Percentiles rank a stretch among this genome's conserved stretches.
phyloP scores from a whole-genome alignment of 2,888 invertebrate species.

The Drosophila robusta region DNA sequence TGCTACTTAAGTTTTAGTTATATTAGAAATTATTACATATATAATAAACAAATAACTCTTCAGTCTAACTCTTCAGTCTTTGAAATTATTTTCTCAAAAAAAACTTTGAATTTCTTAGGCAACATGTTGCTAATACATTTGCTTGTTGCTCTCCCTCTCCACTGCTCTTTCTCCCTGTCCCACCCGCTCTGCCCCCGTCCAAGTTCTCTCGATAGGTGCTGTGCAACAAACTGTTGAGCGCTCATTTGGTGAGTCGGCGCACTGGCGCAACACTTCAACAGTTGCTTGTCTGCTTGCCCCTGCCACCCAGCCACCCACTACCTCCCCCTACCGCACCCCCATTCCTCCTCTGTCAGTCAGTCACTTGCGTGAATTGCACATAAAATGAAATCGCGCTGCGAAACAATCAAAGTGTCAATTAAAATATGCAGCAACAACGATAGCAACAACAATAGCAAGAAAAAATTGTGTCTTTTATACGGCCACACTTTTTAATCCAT shows the following conservation, averaged over 20 bases:
- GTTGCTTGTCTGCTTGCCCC: constrained; percentile 52
- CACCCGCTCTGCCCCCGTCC: no score
- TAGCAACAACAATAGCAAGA: not conserved
- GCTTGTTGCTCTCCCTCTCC: not conserved
- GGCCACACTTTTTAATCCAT: constrained; percentile 15
- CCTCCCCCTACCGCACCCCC: no score
- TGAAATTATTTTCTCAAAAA: no score
- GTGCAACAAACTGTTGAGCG: constrained; percentile 77
- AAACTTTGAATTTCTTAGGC: not conserved
- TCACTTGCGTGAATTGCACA: constrained; percentile 57
- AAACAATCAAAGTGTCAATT: constrained; percentile 78
- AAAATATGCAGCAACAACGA: constrained; percentile 50
- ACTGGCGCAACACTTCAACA: constrained; percentile 59
- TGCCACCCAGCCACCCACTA: not conserved
- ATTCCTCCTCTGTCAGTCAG: constrained; percentile 1
- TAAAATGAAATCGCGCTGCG: constrained; percentile 60
- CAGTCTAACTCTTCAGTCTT: no score
- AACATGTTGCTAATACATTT: constrained; percentile 55
- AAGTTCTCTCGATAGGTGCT: not conserved
- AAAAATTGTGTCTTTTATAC: constrained; percentile 4
- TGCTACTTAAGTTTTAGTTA: no score
- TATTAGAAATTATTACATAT: no score
- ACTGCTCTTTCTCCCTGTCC: not conserved
- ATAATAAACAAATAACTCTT: no score
- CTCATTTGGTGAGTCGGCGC: constrained; percentile 73